phyloP scores from a whole-genome alignment of 2,888 invertebrate species.

The Pediacus dermestoides region DNA sequence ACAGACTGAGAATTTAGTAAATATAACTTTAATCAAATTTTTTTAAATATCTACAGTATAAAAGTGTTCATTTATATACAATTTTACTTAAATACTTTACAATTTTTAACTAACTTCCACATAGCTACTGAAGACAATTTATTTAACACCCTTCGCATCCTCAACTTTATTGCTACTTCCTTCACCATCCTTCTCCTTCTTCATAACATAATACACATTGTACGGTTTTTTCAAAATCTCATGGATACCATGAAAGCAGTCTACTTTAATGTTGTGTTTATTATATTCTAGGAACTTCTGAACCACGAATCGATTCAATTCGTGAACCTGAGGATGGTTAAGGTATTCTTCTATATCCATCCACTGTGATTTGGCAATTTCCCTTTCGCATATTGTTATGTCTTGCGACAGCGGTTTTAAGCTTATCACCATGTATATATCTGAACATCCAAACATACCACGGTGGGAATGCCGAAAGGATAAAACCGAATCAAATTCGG shows the following conservation, averaged over 20 bases:
- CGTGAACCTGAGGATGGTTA: conserved; percentile 67
- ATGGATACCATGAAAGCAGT: conserved; percentile 54
- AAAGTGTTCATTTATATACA: no score
- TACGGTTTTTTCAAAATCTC: conserved; percentile 52
- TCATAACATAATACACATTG: conserved; percentile 41
- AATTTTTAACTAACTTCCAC: no score
- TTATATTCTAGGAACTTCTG: conserved; percentile 64
- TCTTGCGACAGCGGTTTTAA: conserved; percentile 62
- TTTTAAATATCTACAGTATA: no score
- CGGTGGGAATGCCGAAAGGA: conserved; percentile 75
- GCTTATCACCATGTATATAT: conserved; percentile 77
- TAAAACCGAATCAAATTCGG: conserved; percentile 72
- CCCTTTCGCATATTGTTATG: conserved; percentile 68
- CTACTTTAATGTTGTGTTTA: conserved; percentile 59
- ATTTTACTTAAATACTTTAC: no score
- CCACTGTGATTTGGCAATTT: conserved; percentile 78
- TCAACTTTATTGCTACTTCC: no score
- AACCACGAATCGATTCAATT: conserved; percentile 67
- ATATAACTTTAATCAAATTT: no score
- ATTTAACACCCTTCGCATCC: no score
- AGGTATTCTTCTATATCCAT: conserved; percentile 74
- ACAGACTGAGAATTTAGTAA: no score
- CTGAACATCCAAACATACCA: conserved; percentile 77
- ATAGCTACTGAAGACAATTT: no score
- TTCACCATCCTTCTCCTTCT: conserved; percentile 20